Evolutionary conservation across 2,888 invertebrate genomes (phyloP).

Genomic region (Pseudococcus longispinus): DNA sequence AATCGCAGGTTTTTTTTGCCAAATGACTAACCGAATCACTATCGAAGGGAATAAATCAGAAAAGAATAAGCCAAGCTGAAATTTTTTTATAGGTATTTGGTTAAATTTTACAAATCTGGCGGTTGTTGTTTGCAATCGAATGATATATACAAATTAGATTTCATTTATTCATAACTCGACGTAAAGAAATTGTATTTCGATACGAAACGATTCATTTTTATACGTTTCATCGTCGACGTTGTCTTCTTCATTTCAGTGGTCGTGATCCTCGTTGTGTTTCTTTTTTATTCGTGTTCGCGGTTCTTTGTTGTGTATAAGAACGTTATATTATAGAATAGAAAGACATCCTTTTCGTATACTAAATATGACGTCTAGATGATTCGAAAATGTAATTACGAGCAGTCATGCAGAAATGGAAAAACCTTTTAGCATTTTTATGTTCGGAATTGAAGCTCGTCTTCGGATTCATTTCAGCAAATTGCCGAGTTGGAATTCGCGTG

Average conservation of each 20-base stretch:
- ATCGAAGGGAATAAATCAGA: no score
- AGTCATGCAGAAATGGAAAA: not conserved
- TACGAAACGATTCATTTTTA: not conserved
- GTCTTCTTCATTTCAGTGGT: not conserved
- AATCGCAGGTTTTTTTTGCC: no score
- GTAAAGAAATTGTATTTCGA: not conserved
- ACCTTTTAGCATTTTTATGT: conserved; percentile 18
- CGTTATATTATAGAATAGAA: not conserved
- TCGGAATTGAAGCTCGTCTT: not conserved
- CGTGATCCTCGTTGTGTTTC: not conserved
- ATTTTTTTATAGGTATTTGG: not conserved
- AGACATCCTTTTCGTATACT: not conserved
- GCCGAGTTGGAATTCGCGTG: not conserved
- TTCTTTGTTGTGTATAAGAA: not conserved
- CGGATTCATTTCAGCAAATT: not conserved
- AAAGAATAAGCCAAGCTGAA: no score
- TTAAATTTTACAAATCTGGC: not conserved
- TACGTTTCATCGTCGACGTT: not conserved
- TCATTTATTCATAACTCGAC: not conserved
- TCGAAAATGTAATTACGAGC: not conserved
- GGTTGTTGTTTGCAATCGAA: not conserved
- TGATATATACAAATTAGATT: not conserved
- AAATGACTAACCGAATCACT: no score
- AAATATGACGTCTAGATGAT: conserved; percentile 5
- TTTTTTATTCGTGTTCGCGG: not conserved